Evolutionary conservation across 1,140 invertebrate species (phyloP), one percentile per base, ranked within the genome.

Genomic region (Macrobrachium rosenbergii): DNA sequence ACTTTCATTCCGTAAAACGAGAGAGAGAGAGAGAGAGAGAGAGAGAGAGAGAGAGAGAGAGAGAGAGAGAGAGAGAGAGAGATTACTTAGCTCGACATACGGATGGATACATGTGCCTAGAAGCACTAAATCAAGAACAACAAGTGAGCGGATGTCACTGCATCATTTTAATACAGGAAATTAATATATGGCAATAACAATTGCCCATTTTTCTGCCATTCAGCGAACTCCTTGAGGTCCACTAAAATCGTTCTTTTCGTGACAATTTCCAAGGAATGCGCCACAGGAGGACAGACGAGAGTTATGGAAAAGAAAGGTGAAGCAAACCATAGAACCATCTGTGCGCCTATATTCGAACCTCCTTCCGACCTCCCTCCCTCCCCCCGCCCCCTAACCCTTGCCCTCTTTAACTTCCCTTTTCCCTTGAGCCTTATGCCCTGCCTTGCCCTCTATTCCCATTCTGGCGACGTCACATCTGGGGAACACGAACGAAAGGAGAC

Each of bases 21-120:
- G 73, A 76, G 37, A 76, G 73, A 76, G 73, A 76, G 37, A 76
- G 19, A 60, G 73, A 76, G 73, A 76, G 37, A 62, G 58, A 23
- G 58, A 59, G 77, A 79, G 77, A 79, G 45, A 79, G 77, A 79
- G 77, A 79, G 45, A 79, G 77, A 79, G 45, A 59, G 77, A 19
- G 52, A 60, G 52, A 62, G 58, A 80, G 45, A 58, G 3, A 8
- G 76, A 19, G 52, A 62, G 58, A 80, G 45, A 58, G 3, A 8
- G 76, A 19, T 14, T 37, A n/a, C 23, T 12, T 2, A n/a, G 45
- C 28, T 19, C 0, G 59, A 7, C 52, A 17, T 14, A 77, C 14
- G 43, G 73, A 37, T 37, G 43, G 52, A 52, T 52, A 52, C 12
- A 12, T 52, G 7, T 52, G 7, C 52, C 12, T 2, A 3, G 59